Percentiles rank a stretch among this genome's conserved stretches.
Evolutionary conservation across 2,113 vertebrate genomes (phyloP).

Genomic region (Caretta caretta): DNA sequence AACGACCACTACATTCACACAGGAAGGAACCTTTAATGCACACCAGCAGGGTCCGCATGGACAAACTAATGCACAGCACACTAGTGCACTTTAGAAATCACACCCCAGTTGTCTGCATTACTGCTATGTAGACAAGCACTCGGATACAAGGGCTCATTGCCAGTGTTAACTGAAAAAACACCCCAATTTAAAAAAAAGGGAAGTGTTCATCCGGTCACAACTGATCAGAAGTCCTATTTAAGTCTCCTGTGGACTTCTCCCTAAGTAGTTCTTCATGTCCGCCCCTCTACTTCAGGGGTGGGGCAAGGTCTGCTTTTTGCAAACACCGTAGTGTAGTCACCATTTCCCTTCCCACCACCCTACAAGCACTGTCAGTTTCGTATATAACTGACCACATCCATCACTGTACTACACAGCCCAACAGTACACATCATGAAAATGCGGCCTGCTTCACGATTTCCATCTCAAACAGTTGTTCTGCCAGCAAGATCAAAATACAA

Average conservation of each 20-base stretch:
- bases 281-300: too few relatives aligned
- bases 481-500: too few relatives aligned
- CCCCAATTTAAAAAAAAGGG: too few relatives aligned
- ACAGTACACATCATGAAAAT: neutral
- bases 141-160: neutral
- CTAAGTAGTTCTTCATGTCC: neutral
- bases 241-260: neutral
- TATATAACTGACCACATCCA: neutral
- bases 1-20: neutral
- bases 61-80: neutral
- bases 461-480: neutral
- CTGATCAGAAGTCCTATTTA: neutral
- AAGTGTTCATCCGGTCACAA: neutral
- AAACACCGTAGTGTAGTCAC: neutral
- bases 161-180: neutral
- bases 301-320: neutral
- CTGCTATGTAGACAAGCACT: neutral
- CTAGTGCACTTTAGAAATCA: neutral
- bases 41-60: neutral
- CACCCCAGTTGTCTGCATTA: neutral
- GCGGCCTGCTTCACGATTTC: neutral
- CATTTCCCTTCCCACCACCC: neutral
- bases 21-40: neutral
- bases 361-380: neutral
- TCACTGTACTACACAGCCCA: neutral